Conservation (phyloP, 1,140 invertebrate genomes). For the Drosophila oshimai region DNA sequence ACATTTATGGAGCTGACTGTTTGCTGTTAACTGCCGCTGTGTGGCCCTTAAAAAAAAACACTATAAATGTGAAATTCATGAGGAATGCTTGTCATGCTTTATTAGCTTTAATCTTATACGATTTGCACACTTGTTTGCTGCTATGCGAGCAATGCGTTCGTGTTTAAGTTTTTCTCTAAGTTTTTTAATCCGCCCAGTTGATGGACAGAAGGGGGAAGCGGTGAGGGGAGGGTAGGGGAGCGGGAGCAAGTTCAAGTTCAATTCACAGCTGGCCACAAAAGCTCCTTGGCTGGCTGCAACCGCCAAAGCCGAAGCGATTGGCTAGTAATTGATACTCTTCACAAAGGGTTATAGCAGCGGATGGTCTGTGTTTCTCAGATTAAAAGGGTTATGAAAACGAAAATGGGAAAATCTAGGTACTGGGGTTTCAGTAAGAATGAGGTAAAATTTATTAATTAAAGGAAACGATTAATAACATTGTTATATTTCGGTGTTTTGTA, state of each 20-base stretch:
- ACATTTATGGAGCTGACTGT: constrained; percentile 15
- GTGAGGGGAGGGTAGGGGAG: background rate
- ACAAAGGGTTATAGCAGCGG: background rate
- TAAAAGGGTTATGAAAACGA: background rate
- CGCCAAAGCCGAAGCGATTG: constrained; percentile 44
- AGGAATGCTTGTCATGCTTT: constrained; percentile 31
- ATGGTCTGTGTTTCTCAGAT: background rate
- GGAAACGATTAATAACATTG: too few species aligned
- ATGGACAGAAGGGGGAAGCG: background rate
- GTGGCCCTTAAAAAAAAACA: constrained; percentile 14
- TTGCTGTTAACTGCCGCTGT: constrained; percentile 13
- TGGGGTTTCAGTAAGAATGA: too few species aligned
- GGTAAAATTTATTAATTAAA: too few species aligned
- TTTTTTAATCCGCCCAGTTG: constrained; percentile 26
- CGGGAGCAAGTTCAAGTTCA: constrained; percentile 50
- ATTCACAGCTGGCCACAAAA: constrained; percentile 41
- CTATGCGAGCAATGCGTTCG: constrained; percentile 66
- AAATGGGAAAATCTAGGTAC: too few species aligned
- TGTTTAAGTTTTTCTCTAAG: constrained; percentile 21
- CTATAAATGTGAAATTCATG: constrained; percentile 36
- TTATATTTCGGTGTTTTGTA: too few species aligned
- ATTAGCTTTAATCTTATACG: constrained; percentile 69
- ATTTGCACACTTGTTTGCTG: constrained; percentile 68
- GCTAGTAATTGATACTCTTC: constrained; percentile 7
- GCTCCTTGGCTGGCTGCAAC: constrained; percentile 36